Evolutionary conservation across 2,113 vertebrate genomes (phyloP).

Genomic region (Murina feae): DNA sequence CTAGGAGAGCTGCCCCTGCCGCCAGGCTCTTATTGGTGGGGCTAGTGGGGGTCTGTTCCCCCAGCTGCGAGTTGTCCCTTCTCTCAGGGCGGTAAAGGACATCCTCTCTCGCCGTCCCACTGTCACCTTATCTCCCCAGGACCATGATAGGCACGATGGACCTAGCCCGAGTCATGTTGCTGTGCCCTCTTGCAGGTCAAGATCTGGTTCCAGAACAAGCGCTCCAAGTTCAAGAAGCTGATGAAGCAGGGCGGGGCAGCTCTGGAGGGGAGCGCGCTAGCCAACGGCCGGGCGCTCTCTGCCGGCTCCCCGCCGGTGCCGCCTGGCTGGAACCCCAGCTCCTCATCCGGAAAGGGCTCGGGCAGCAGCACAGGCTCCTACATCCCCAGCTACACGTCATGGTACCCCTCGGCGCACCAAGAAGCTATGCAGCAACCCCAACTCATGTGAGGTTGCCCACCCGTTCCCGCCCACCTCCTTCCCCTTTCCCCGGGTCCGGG

Average conservation of each 20-base stretch:
- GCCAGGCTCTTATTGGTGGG: background rate
- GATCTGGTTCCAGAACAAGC: constrained; percentile 97
- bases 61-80: background rate
- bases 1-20: background rate
- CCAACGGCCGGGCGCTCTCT: constrained; percentile 91
- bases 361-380: constrained; percentile 91
- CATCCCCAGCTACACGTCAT: constrained; percentile 98
- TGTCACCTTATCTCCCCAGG: background rate
- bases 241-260: constrained; percentile 95
- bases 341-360: constrained; percentile 90
- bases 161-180: constrained; percentile 39
- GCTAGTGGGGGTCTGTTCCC: background rate
- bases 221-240: constrained; percentile 97
- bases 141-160: background rate
- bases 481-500: constrained; percentile 12
- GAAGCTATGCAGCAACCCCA: constrained; percentile 99
- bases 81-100: background rate
- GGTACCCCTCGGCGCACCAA: constrained; percentile 97
- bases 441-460: constrained; percentile 90
- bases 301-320: constrained; percentile 91
- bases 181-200: constrained; percentile 85
- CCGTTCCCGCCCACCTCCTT: constrained; percentile 34
- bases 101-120: background rate
- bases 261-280: constrained; percentile 89
- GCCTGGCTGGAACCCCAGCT: constrained; percentile 93